phyloP scores from a whole-genome alignment of 2,113 vertebrate species.

The Chauna torquata region DNA sequence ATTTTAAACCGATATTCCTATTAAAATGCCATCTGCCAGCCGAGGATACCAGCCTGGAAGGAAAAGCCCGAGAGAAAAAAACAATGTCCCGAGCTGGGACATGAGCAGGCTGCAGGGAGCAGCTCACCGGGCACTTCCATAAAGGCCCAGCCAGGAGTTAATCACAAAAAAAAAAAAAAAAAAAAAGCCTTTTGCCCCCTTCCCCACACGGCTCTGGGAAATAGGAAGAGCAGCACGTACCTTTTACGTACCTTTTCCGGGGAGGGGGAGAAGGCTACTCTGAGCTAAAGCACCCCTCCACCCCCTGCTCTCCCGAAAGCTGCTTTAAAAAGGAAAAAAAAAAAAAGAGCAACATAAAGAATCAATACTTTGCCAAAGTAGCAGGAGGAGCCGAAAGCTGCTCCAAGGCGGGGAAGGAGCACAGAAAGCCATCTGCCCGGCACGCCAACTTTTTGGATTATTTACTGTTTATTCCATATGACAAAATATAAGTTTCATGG shows the following conservation, averaged over 20 bases:
- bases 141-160: neutral
- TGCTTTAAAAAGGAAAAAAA: too few relatives aligned
- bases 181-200: too few relatives aligned
- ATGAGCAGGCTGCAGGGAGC: neutral
- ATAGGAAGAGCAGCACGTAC: neutral
- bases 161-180: neutral
- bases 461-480: constrained; percentile 75
- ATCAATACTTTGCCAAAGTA: neutral
- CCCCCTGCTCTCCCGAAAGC: neutral
- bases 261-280: neutral
- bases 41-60: neutral
- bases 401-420: neutral
- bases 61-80: neutral
- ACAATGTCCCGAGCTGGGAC: neutral
- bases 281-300: neutral
- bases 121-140: neutral
- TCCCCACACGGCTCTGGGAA: neutral
- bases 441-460: constrained; percentile 10
- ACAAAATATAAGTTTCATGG: constrained; percentile 77
- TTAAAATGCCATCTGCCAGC: neutral
- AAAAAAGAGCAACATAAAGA: neutral
- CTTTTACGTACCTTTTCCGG: neutral
- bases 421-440: neutral
- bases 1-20: neutral
- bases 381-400: neutral